These are phyloP conservation scores for Eolophus roseicapilla DNA, from an alignment of 2,113 vertebrate genomes.

Conservation along the genomic window DNA sequence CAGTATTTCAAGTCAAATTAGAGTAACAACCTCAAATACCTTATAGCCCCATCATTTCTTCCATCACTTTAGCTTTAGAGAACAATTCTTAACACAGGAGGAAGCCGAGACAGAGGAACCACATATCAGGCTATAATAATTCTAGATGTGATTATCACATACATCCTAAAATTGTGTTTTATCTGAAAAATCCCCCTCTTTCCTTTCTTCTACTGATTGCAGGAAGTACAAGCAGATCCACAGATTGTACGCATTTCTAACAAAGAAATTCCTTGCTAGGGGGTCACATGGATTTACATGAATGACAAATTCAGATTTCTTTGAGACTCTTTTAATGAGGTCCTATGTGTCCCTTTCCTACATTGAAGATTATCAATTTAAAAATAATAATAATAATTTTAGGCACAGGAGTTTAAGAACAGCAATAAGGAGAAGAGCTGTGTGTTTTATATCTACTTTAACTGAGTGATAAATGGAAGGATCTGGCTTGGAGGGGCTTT, in stretches of 20 bases:
- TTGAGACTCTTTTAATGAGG: neutral
- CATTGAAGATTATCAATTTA: neutral
- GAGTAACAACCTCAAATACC: neutral
- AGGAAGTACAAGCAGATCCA: neutral
- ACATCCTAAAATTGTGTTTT: neutral
- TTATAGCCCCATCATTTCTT: neutral
- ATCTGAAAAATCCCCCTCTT: neutral
- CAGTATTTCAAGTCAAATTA: neutral
- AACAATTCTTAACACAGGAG: neutral
- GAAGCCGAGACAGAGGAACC: neutral
- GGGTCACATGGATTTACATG: neutral
- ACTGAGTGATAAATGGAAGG: neutral
- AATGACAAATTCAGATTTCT: neutral
- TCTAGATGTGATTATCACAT: neutral
- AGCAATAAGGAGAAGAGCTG: neutral
- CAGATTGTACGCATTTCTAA: neutral
- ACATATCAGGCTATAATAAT: neutral
- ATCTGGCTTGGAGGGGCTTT: neutral
- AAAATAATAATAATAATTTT: neutral
- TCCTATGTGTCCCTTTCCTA: neutral
- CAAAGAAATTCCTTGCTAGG: neutral
- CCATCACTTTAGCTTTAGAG: neutral
- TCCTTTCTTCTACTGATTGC: neutral
- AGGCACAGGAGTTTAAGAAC: neutral
- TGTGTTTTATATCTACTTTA: neutral